Evolutionary conservation across 2,797 vertebrate species (phyloP).

Genomic region (Aplochiton taeniatus): DNA sequence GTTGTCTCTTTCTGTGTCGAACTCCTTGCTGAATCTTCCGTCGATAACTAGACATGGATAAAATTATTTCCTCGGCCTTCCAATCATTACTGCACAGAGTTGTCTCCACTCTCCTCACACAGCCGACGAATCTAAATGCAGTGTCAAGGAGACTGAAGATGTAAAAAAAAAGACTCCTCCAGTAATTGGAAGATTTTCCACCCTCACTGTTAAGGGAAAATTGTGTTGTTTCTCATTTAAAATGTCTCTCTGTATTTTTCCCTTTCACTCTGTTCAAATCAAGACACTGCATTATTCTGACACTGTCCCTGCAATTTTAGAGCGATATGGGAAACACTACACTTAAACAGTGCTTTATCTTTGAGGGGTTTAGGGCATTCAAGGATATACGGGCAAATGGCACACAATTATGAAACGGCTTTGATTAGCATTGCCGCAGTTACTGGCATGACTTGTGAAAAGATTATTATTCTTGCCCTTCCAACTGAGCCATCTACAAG

Average conservation of each 20-base stretch:
- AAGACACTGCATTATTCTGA: slow-evolving; percentile 55
- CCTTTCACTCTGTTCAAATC: slow-evolving; percentile 43
- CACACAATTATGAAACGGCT: background rate
- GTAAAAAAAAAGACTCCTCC: slow-evolving; percentile 22
- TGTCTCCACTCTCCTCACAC: background rate
- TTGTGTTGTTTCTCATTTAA: slow-evolving; percentile 65
- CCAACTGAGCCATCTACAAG: slow-evolving; percentile 16
- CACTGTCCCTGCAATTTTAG: slow-evolving; percentile 38
- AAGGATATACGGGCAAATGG: background rate
- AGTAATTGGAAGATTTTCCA: slow-evolving; percentile 61
- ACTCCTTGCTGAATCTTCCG: background rate
- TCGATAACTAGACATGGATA: background rate
- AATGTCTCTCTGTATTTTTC: slow-evolving; percentile 14
- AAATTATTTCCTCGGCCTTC: background rate
- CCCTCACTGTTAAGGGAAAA: slow-evolving; percentile 56
- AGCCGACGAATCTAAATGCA: background rate
- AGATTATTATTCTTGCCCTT: slow-evolving; percentile 15
- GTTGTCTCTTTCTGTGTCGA: background rate
- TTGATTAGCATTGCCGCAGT: background rate
- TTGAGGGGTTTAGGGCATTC: background rate
- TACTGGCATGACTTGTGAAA: slow-evolving; percentile 22
- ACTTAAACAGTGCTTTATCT: background rate
- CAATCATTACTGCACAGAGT: background rate
- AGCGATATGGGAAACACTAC: slow-evolving; percentile 26
- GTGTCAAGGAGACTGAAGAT: background rate